Percentiles rank a stretch among this genome's conserved stretches.
Conservation (phyloP, 2,888 invertebrate genomes). For the Platerodrilus igneus region DNA sequence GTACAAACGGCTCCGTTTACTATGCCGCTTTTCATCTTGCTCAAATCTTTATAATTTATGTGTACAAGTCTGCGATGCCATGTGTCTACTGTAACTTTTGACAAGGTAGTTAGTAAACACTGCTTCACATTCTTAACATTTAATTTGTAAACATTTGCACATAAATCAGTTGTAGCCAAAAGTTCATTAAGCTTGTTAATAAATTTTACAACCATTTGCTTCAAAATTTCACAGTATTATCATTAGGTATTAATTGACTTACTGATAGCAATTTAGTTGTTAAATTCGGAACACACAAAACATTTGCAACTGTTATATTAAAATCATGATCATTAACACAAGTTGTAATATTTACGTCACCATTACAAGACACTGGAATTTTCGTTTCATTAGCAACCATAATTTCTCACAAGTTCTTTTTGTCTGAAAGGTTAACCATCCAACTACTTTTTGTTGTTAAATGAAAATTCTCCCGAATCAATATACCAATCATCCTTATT, state of each 20-base stretch:
- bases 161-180: constrained; percentile 14
- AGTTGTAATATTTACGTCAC: constrained; percentile 14
- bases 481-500: constrained; percentile 25
- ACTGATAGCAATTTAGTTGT: constrained; percentile 20
- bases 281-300: constrained; percentile 12
- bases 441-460: constrained; percentile 18
- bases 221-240: constrained; percentile 13
- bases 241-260: constrained; percentile 16
- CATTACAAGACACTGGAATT: constrained; percentile 6
- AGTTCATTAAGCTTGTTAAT: constrained; percentile 8
- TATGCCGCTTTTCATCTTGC: constrained; percentile 6
- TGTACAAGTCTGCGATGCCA: constrained; percentile 22
- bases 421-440: constrained; percentile 1
- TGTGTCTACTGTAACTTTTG: background rate
- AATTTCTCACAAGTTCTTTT: constrained; percentile 8
- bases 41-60: constrained; percentile 13
- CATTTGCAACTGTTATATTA: constrained; percentile 12
- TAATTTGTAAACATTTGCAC: constrained; percentile 17
- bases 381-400: constrained; percentile 10
- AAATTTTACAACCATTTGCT: constrained; percentile 11
- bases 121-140: constrained; percentile 3
- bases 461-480: constrained; percentile 28
- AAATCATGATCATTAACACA: constrained; percentile 1
- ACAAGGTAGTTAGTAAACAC: constrained; percentile 3
- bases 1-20: constrained; percentile 9